Conservation (phyloP, 2,797 vertebrate genomes). For the Clarias laeviceps region DNA sequence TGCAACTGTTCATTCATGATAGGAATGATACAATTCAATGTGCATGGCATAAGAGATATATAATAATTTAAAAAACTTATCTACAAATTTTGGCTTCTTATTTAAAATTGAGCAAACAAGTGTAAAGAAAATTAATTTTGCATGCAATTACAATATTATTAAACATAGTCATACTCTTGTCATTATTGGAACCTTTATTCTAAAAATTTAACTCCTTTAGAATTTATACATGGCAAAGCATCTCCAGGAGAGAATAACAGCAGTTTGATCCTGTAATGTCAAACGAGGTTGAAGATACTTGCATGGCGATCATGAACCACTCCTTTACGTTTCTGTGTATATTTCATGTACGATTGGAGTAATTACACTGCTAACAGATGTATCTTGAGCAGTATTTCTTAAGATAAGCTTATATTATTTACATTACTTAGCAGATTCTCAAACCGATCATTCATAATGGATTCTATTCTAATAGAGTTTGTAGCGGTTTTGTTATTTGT, state of each 20-base stretch:
- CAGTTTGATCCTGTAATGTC: neutral
- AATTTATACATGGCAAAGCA: neutral
- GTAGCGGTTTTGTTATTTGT: neutral
- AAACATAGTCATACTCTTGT: neutral
- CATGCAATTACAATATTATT: too few species aligned
- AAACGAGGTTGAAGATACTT: neutral
- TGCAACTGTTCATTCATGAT: conserved; percentile 44
- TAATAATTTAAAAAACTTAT: neutral
- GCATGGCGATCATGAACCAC: neutral
- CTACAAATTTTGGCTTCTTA: neutral
- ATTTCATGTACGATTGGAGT: neutral
- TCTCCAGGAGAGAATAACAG: neutral
- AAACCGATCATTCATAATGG: neutral
- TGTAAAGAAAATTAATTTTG: neutral
- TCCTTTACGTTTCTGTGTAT: neutral
- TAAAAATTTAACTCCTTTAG: neutral
- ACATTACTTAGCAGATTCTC: neutral
- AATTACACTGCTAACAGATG: neutral
- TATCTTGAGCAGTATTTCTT: neutral
- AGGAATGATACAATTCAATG: neutral
- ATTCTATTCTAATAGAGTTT: neutral
- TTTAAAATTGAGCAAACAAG: neutral
- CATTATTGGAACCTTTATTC: neutral
- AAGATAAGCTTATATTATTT: neutral
- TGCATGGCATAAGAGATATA: neutral